These are phyloP conservation scores for Charina bottae DNA, from an alignment of 2,113 vertebrate species.

Conservation along the genomic window DNA sequence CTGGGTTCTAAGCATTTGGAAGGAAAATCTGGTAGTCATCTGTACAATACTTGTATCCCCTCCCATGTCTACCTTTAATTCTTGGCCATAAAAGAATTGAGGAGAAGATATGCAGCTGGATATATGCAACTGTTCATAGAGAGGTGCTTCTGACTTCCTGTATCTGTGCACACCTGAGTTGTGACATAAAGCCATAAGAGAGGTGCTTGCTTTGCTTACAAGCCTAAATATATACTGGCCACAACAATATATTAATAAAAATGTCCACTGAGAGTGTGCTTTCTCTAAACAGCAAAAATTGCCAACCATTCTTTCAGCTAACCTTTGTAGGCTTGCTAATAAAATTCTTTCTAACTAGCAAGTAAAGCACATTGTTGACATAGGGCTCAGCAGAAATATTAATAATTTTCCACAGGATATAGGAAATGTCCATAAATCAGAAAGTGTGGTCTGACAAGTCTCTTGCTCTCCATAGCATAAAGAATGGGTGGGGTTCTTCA, in stretches of 20 bases:
- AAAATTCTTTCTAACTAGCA: neutral
- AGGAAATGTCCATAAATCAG: constrained; percentile 6
- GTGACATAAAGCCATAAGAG: neutral
- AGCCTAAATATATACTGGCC: neutral
- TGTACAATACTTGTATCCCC: neutral
- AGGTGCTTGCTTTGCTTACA: neutral
- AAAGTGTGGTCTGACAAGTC: neutral
- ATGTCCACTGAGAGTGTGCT: neutral
- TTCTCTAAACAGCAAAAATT: neutral
- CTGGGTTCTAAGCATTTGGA: neutral
- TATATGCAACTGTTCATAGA: neutral
- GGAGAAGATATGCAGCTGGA: neutral
- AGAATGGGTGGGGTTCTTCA: constrained; percentile 1
- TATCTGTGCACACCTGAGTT: neutral
- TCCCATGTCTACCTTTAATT: neutral
- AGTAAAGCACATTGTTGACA: neutral
- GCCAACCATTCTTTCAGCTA: constrained; percentile 8
- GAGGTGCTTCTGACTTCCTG: neutral
- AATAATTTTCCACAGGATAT: constrained; percentile 27
- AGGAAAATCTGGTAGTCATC: neutral
- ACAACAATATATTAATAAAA: neutral
- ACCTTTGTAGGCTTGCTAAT: neutral
- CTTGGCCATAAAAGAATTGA: neutral
- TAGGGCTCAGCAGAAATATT: neutral
- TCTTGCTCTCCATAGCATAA: constrained; percentile 8